These are phyloP conservation scores for Phoeniculus purpureus DNA, from an alignment of 2,797 vertebrate species.

Conservation along the genomic window DNA sequence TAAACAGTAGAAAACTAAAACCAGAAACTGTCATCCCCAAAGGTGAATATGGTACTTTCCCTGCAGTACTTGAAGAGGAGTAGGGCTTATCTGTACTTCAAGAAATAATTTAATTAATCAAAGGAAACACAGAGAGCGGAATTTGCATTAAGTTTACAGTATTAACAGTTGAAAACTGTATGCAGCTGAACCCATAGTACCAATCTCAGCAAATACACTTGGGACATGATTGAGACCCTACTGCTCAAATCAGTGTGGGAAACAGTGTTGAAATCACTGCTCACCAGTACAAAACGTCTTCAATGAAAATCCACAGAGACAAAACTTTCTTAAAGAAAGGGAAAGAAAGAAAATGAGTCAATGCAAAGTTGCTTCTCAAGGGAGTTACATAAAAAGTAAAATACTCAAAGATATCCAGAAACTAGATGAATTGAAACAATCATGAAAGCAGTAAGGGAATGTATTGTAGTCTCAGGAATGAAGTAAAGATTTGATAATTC, in stretches of 20 bases:
- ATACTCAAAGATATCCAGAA: constrained; percentile 22
- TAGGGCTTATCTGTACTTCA: neutral
- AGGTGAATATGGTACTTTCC: neutral
- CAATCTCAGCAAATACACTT: neutral
- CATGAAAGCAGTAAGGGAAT: constrained; percentile 20
- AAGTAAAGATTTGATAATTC: neutral
- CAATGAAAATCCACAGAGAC: constrained; percentile 22
- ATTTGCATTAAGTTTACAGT: neutral
- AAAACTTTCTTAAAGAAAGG: constrained; percentile 4
- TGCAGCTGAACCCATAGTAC: neutral
- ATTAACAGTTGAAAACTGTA: neutral
- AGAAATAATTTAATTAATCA: neutral
- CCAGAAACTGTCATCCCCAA: neutral
- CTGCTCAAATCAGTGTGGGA: neutral
- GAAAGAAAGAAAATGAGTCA: neutral
- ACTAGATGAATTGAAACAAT: neutral
- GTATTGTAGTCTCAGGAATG: neutral
- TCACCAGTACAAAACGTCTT: neutral
- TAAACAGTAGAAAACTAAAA: neutral
- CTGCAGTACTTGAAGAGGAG: neutral
- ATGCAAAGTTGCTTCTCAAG: constrained; percentile 17
- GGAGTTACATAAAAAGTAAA: neutral
- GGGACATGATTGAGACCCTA: neutral
- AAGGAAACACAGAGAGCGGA: neutral
- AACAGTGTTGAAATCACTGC: neutral